Conservation (phyloP, 2,888 invertebrate species). For the Anodontia alba region DNA sequence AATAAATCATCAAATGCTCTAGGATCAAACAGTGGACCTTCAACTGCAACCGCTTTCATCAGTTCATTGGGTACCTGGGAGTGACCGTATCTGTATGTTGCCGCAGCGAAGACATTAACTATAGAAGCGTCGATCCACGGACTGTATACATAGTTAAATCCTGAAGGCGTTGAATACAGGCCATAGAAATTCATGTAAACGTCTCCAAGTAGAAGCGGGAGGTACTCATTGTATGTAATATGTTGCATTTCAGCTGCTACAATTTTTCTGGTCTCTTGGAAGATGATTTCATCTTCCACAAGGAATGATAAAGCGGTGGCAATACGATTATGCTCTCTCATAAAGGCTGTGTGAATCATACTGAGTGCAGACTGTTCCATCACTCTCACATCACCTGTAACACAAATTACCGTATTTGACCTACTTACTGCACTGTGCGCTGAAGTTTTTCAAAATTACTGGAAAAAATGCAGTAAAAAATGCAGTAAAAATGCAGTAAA, state of each 20-base stretch:
- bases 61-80: neutral
- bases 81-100: constrained; percentile 2
- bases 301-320: constrained; percentile 33
- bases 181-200: neutral
- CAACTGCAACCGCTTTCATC: neutral
- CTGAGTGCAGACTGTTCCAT: constrained; percentile 64
- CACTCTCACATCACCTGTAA: constrained; percentile 65
- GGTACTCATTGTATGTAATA: constrained; percentile 77
- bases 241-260: constrained; percentile 78
- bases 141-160: neutral
- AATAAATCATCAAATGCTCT: neutral
- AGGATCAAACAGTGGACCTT: too few relatives aligned
- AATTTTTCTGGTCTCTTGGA: constrained; percentile 90
- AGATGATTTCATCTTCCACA: constrained; percentile 54
- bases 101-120: constrained; percentile 2
- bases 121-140: neutral
- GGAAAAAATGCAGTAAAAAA: too few relatives aligned
- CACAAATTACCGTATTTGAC: too few relatives aligned
- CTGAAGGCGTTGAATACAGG: neutral
- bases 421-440: too few relatives aligned
- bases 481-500: too few relatives aligned
- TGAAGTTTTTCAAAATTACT: too few relatives aligned
- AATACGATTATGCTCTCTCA: constrained; percentile 66
- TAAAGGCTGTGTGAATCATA: constrained; percentile 62
- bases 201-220: constrained; percentile 89